Evolutionary conservation across 92 coral and sea anemone genomes (phyloP).

Genomic region (Porites cylindrica): DNA sequence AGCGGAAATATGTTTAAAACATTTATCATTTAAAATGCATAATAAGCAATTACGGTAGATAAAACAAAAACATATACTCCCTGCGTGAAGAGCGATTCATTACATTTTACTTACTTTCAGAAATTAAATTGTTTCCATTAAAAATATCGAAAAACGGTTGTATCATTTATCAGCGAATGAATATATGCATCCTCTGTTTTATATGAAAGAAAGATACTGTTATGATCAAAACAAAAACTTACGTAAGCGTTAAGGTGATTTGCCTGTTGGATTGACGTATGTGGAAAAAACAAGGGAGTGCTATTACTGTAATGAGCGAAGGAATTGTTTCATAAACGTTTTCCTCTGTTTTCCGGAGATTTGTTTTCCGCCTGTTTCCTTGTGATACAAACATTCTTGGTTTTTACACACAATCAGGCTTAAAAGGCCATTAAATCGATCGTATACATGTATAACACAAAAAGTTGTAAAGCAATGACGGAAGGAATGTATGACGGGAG

Average conservation of each 20-base stretch:
- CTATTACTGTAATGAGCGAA: neutral
- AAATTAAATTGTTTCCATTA: neutral
- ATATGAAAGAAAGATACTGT: neutral
- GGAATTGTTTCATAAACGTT: constrained; percentile 15
- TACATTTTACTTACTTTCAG: constrained; percentile 2
- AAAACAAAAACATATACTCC: neutral
- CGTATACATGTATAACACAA: neutral
- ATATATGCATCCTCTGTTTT: neutral
- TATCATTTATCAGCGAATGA: neutral
- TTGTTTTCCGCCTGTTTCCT: neutral
- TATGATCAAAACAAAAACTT: neutral
- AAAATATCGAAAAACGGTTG: neutral
- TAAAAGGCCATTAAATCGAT: neutral
- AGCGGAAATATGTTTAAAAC: constrained; percentile 10
- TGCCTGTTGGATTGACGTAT: neutral
- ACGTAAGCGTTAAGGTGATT: neutral
- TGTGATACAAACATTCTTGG: neutral
- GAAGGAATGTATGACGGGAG: neutral
- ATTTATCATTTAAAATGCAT: neutral
- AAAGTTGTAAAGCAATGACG: neutral
- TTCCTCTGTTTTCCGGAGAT: constrained; percentile 9
- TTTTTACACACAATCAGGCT: neutral
- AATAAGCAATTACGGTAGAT: neutral
- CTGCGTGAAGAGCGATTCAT: neutral
- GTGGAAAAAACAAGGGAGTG: neutral